These are phyloP conservation scores for Dorcus parallelipipedus DNA, from an alignment of 2,888 invertebrate species.

Conservation along the genomic window DNA sequence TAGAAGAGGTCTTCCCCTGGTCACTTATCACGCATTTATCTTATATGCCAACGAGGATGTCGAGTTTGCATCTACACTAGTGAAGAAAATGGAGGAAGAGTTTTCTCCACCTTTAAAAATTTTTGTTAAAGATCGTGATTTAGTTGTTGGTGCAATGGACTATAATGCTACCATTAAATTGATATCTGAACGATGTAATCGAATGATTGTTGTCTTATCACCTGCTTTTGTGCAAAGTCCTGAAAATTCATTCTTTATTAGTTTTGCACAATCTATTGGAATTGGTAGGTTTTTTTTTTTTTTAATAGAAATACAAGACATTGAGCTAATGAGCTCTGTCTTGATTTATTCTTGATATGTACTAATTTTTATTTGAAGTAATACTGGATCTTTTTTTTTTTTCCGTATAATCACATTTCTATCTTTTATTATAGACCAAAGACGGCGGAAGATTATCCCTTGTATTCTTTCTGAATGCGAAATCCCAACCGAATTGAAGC, in stretches of 20 bases:
- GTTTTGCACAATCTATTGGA: slow-evolving; percentile 75
- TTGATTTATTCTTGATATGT: too few species aligned
- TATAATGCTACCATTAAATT: slow-evolving; percentile 69
- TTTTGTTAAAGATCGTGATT: slow-evolving; percentile 70
- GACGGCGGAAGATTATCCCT: slow-evolving; percentile 61
- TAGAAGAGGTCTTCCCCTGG: slow-evolving; percentile 41
- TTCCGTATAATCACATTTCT: too few species aligned
- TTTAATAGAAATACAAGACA: too few species aligned
- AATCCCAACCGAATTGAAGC: slow-evolving; percentile 63
- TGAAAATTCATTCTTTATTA: slow-evolving; percentile 74
- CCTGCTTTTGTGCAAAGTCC: slow-evolving; percentile 74
- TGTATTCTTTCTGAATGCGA: slow-evolving; percentile 65
- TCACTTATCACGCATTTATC: slow-evolving; percentile 76
- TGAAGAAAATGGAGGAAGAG: slow-evolving; percentile 59
- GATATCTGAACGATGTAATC: slow-evolving; percentile 73
- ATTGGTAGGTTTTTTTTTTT: slow-evolving; percentile 61
- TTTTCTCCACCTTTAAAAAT: slow-evolving; percentile 58
- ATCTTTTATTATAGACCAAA: slow-evolving; percentile 39
- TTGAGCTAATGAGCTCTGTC: too few species aligned
- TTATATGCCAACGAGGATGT: slow-evolving; percentile 72
- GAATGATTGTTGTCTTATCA: slow-evolving; percentile 76
- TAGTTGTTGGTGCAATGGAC: slow-evolving; percentile 69
- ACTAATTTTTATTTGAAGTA: too few species aligned
- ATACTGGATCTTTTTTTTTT: too few species aligned
- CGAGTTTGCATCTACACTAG: slow-evolving; percentile 64